phyloP scores from a whole-genome alignment of 2,888 invertebrate genomes.

The Xanthia icteritia region DNA sequence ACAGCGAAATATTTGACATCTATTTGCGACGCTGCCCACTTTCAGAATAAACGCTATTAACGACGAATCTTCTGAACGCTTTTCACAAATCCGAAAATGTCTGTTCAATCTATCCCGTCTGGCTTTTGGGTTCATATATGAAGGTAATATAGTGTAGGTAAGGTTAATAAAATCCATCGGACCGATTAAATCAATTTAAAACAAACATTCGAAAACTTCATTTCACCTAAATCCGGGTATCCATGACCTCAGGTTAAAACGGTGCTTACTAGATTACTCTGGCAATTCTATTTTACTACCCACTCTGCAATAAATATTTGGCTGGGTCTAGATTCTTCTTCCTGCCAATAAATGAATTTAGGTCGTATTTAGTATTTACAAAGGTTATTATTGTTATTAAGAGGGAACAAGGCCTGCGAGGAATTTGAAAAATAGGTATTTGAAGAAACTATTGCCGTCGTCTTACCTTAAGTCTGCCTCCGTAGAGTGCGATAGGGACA shows the following conservation, averaged over 20 bases:
- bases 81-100: background rate
- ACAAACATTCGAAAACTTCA: background rate
- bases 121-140: background rate
- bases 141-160: background rate
- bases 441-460: no score
- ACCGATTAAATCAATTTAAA: background rate
- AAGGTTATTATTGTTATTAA: slow-evolving; percentile 3
- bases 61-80: background rate
- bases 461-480: no score
- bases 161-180: background rate
- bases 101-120: background rate
- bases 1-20: no score
- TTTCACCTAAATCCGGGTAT: background rate
- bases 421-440: no score
- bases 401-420: no score
- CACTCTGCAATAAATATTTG: slow-evolving; percentile 7
- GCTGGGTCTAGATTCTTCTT: slow-evolving; percentile 6
- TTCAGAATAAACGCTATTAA: no score
- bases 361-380: slow-evolving; percentile 5
- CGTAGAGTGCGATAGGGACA: no score
- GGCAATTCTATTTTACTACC: slow-evolving; percentile 19
- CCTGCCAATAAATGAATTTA: slow-evolving; percentile 12
- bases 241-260: slow-evolving; percentile 1
- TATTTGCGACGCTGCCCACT: no score
- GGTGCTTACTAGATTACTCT: background rate